Evolutionary conservation across 2,888 invertebrate genomes (phyloP), one percentile per base, ranked within the genome.

Genomic region (Blastobasis adustella): DNA sequence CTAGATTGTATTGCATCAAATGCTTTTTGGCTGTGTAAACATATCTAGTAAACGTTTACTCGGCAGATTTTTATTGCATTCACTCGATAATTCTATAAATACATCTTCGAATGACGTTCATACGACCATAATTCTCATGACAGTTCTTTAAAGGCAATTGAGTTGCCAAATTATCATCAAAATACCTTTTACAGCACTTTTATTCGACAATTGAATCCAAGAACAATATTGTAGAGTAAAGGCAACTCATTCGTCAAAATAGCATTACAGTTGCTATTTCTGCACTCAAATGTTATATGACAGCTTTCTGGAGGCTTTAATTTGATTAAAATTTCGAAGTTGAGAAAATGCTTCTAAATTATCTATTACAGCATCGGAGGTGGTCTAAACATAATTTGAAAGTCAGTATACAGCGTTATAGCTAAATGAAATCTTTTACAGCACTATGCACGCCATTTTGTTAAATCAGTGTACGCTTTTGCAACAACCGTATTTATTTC

Each of bases 41-140:
- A 47, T 40, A 42, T 40, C 10, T 39, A 49, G 45, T 45, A 41
- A 48, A 48, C 41, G 40, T 23, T 41, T 10, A 49, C 49, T 49
- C 49, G 49, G 41, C 49, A 41, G 44, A 49, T 49, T 49, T 44
- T 44, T 49, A 49, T 49, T 40, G 46, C 46, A 47, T 51, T 51
- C 10, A 51, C 47, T 51, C 23, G 23, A 23, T 23, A 23, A 23
- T 23, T 23, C 23, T 23, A 23, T 23, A 23, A 23, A 23, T 23
- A 23, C 23, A 23, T 23, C 23, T 23, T 23, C 23, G 23, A 23
- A 23, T 23, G 23, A 23, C 23, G 23, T 23, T 23, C 23, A 23
- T 23, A 23, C 23, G 23, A 23, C 23, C 23, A 23, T 23, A 23
- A 23, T 23, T 23, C 23, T 23, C 23, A 23, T 23, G 23, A 23